Conservation (phyloP, 1,140 invertebrate genomes). For the Metaphire vulgaris region DNA sequence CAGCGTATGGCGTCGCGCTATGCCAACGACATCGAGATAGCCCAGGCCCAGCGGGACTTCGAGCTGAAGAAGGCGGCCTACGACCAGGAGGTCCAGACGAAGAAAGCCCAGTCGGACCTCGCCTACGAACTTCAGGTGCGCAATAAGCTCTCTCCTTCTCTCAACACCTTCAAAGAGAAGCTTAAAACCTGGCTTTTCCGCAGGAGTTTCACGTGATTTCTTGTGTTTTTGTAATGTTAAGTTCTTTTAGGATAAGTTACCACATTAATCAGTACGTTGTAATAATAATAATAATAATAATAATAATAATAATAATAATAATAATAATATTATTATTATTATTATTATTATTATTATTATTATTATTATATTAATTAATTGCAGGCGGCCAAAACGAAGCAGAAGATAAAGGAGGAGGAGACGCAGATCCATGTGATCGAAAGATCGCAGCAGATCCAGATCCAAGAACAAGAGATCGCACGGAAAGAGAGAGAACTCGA, state of each 20-base stretch:
- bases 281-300: too few relatives aligned
- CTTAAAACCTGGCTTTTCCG: too few relatives aligned
- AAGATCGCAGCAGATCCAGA: slow-evolving; percentile 76
- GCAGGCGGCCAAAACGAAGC: slow-evolving; percentile 90
- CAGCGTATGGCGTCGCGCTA: slow-evolving; percentile 70
- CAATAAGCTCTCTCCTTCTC: too few relatives aligned
- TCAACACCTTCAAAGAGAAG: too few relatives aligned
- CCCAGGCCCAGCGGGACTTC: slow-evolving; percentile 85
- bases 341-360: too few relatives aligned
- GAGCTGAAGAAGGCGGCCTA: slow-evolving; percentile 89
- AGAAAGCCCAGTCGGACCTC: slow-evolving; percentile 85
- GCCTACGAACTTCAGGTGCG: slow-evolving; percentile 79
- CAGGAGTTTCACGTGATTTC: too few relatives aligned
- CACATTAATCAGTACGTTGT: too few relatives aligned
- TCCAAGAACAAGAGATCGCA: slow-evolving; percentile 51
- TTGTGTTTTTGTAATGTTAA: not conserved
- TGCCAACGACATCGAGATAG: slow-evolving; percentile 85
- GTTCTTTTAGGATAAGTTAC: too few relatives aligned
- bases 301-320: too few relatives aligned
- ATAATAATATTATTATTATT: too few relatives aligned
- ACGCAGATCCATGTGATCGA: slow-evolving; percentile 94
- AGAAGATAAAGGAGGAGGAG: slow-evolving; percentile 90
- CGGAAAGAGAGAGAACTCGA: slow-evolving; percentile 67
- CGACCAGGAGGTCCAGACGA: slow-evolving; percentile 88
- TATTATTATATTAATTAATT: not conserved